Evolutionary conservation across 1,140 invertebrate genomes (phyloP), one percentile per base, ranked within the genome.

Genomic region (Varroa destructor): DNA sequence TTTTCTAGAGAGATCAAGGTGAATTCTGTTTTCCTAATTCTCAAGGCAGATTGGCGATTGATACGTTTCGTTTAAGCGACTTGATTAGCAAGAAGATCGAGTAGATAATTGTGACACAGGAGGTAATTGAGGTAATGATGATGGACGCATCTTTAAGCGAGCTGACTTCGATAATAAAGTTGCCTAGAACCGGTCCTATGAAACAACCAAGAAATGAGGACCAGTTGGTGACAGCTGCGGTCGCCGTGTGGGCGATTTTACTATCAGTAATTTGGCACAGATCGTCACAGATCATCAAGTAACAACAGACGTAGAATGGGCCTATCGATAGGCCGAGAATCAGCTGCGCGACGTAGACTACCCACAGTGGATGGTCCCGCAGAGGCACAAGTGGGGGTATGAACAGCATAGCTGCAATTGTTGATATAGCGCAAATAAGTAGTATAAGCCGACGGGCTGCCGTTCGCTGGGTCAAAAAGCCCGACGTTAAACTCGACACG

Each of bases 221-320:
- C 61, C 61, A 67, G 61, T 67, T 67, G 40, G 61, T 67, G 2
- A 67, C 61, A 14, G 61, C 61, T 37, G 61, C 61, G 12, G 61
- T 67, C 1, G 61, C 61, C 61, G 61, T 67, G 37, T 67, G 61
- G 12, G 61, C 61, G 12, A 37, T 67, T 37, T 40, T 67, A 67
- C 12, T 67, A 67, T 67, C 61, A 46, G 40, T 67, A 46, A 67
- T 67, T 46, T 40, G 46, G 61, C 40, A 43, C 40, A 67, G 61
- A 46, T 67, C 61, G 46, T 40, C 61, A 37, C 40, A 40, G 14
- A 46, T 67, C 36, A 67, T 12, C 61, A 67, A 40, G 46, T 67
- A 67, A 8, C 61, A 67, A 40, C 40, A 67, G 2, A 67, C 61
- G 46, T 67, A 67, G 40, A 67, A 43, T 10, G 61, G 61, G 46